Percentiles rank a stretch among this genome's conserved stretches.
Evolutionary conservation across 2,888 invertebrate species (phyloP).

Genomic region (Nephrotoma appendiculata): DNA sequence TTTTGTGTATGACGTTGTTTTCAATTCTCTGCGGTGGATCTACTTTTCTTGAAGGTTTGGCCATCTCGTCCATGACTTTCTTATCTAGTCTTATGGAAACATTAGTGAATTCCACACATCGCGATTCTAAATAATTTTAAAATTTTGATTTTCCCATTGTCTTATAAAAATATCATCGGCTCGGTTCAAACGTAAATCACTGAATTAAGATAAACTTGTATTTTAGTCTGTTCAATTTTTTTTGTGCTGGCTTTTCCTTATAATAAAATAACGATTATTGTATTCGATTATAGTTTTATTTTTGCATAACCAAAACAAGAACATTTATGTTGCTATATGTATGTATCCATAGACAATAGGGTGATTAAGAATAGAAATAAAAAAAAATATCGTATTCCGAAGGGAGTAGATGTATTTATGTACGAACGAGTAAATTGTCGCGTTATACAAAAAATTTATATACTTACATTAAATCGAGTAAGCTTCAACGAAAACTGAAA

Average conservation of each 20-base stretch:
- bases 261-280: neutral
- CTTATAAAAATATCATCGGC: neutral
- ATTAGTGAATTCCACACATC: neutral
- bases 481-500: neutral
- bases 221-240: neutral
- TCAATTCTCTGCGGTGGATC: too few species aligned
- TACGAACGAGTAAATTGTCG: neutral
- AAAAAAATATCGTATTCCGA: neutral
- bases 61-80: neutral
- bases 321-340: neutral
- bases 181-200: neutral
- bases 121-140: neutral
- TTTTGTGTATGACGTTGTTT: too few species aligned
- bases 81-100: neutral
- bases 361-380: neutral
- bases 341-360: neutral
- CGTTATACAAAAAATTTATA: neutral
- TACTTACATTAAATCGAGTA: neutral
- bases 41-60: too few species aligned
- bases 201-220: neutral
- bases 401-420: neutral
- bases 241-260: neutral
- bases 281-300: neutral
- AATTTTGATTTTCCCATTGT: neutral
- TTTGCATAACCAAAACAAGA: neutral